Conservation (phyloP, 2,888 invertebrate species). For the Laothoe populi region DNA sequence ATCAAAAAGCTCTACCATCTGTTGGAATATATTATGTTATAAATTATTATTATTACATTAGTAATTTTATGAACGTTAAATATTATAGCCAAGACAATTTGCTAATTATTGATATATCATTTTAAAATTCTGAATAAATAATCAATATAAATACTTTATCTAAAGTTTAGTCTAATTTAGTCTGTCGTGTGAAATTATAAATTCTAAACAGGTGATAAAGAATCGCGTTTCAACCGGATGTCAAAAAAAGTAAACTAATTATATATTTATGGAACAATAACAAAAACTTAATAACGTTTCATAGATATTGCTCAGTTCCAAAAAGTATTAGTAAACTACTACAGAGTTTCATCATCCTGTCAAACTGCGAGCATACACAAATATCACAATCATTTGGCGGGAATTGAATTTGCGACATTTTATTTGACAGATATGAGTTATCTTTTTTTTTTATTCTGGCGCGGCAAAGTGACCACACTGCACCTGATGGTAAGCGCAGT, state of each 20-base stretch:
- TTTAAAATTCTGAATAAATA: conserved; percentile 12
- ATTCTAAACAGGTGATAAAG: conserved; percentile 8
- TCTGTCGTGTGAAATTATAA: conserved; percentile 13
- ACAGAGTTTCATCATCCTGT: too few relatives aligned
- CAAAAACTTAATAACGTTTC: too few relatives aligned
- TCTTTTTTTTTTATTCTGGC: too few relatives aligned
- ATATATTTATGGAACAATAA: too few relatives aligned
- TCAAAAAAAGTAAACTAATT: background rate
- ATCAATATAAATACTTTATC: conserved; percentile 23
- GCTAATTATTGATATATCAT: conserved; percentile 15
- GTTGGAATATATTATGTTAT: conserved; percentile 1
- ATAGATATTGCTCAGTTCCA: too few relatives aligned
- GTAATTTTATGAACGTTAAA: conserved; percentile 6
- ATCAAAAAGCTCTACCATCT: background rate
- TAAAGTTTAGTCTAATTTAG: conserved; percentile 17
- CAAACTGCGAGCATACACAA: too few relatives aligned
- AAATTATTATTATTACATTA: background rate
- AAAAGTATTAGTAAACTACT: too few relatives aligned
- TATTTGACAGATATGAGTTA: too few relatives aligned
- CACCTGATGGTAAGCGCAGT: too few relatives aligned
- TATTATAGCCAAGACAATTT: conserved; percentile 8
- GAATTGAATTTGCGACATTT: too few relatives aligned
- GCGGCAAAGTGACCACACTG: too few relatives aligned
- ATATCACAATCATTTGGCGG: too few relatives aligned
- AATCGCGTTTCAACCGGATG: background rate